Evolutionary conservation across 1,140 invertebrate species (phyloP).

Genomic region (Euwallacea similis): DNA sequence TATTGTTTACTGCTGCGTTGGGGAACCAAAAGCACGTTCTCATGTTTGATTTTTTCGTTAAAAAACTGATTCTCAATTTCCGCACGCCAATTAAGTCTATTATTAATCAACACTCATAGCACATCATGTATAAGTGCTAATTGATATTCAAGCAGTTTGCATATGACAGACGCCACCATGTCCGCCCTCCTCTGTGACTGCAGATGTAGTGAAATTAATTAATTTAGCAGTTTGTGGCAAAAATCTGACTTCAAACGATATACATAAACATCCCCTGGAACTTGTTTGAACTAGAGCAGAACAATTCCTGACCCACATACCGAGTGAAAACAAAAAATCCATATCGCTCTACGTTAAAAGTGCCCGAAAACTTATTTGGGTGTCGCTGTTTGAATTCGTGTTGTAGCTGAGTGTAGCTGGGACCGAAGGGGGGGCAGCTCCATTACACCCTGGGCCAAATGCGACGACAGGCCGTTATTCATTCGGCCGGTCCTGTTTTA

Average conservation of each 20-base stretch:
- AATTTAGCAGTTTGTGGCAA: too few species aligned
- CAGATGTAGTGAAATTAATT: not conserved
- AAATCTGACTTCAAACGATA: too few species aligned
- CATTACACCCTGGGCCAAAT: conserved; percentile 18
- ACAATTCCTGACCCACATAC: conserved; percentile 8
- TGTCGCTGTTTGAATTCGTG: conserved; percentile 7
- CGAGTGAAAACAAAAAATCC: conserved; percentile 15
- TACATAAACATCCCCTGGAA: not conserved
- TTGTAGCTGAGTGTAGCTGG: conserved; percentile 8
- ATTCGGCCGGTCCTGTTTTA: conserved; percentile 17
- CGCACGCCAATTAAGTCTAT: not conserved
- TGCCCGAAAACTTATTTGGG: conserved; percentile 16
- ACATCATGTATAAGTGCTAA: not conserved
- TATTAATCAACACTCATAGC: conserved; percentile 1
- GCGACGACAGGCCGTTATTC: conserved; percentile 24
- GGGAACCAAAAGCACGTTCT: not conserved
- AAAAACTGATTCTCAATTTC: too few species aligned
- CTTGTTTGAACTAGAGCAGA: not conserved
- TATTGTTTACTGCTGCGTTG: too few species aligned
- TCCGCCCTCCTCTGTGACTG: conserved; percentile 4
- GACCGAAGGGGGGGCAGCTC: conserved; percentile 6
- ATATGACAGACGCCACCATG: conserved; percentile 11
- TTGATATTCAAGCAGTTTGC: conserved; percentile 1
- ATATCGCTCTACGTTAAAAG: conserved; percentile 3
- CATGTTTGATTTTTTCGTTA: not conserved